Conservation (phyloP, 1,140 invertebrate species). For the Scaptomyza montana region DNA sequence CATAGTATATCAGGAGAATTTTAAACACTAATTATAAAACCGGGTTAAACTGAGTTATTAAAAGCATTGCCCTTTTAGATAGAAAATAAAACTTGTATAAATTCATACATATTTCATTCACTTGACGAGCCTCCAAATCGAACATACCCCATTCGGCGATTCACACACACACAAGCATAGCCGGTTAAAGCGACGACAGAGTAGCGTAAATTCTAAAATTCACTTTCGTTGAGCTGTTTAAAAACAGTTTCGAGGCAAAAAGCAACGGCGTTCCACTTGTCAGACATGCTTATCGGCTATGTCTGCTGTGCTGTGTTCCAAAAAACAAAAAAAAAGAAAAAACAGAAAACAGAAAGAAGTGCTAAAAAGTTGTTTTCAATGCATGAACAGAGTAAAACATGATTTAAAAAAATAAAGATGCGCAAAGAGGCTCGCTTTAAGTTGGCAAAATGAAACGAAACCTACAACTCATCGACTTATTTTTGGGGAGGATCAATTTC, state of each 20-base stretch:
- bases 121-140: neutral
- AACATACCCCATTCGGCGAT: constrained; percentile 16
- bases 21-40: too few relatives aligned
- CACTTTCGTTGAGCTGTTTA: constrained; percentile 72
- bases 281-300: constrained; percentile 7
- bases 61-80: too few relatives aligned
- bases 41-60: too few relatives aligned
- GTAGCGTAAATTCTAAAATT: constrained; percentile 60
- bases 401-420: neutral
- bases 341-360: neutral
- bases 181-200: constrained; percentile 34
- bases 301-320: neutral
- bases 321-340: too few relatives aligned
- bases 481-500: constrained; percentile 13
- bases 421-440: constrained; percentile 25
- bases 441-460: constrained; percentile 19
- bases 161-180: constrained; percentile 20
- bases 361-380: constrained; percentile 20
- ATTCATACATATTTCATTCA: too few relatives aligned
- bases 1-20: too few relatives aligned
- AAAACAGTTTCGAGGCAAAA: constrained; percentile 60
- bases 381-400: neutral
- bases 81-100: neutral
- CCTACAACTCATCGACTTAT: constrained; percentile 18
- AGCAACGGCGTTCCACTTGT: constrained; percentile 48